Evolutionary conservation across 2,888 invertebrate genomes (phyloP).

Genomic region (Anoncus sp.): DNA sequence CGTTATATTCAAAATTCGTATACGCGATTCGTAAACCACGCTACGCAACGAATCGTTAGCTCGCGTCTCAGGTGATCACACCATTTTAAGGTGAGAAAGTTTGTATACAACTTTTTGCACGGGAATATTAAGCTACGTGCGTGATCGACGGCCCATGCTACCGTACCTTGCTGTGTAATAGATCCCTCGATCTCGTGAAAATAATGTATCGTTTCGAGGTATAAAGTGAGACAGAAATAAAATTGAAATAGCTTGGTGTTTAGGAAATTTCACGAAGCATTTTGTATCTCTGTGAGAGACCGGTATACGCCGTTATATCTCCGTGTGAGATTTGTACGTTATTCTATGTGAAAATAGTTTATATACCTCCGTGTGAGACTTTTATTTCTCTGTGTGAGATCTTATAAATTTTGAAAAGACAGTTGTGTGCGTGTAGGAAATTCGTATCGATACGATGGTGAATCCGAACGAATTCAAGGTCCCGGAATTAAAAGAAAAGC

Average conservation of each 20-base stretch:
- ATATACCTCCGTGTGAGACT: background rate
- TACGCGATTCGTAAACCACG: background rate
- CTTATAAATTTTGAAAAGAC: background rate
- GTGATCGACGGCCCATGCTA: background rate
- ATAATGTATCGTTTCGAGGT: too few species aligned
- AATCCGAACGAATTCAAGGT: slow-evolving; percentile 12
- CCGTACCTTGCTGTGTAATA: background rate
- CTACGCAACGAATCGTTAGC: background rate
- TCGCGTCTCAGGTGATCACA: background rate
- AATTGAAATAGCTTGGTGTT: background rate
- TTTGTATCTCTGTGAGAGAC: background rate
- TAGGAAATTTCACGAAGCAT: background rate
- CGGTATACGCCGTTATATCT: background rate
- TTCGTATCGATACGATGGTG: background rate
- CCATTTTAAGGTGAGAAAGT: background rate
- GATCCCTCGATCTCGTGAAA: background rate
- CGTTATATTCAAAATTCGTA: background rate
- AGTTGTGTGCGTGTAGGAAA: background rate
- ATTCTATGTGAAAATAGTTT: background rate
- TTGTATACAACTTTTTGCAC: slow-evolving; percentile 12
- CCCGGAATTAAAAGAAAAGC: slow-evolving; percentile 7
- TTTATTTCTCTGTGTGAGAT: background rate
- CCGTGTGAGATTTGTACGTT: background rate
- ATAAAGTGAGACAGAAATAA: background rate
- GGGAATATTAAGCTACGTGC: background rate